Base-by-base conservation (phyloP, 1,140 invertebrate species). In the Anoplolepis gracilipes region DNA sequence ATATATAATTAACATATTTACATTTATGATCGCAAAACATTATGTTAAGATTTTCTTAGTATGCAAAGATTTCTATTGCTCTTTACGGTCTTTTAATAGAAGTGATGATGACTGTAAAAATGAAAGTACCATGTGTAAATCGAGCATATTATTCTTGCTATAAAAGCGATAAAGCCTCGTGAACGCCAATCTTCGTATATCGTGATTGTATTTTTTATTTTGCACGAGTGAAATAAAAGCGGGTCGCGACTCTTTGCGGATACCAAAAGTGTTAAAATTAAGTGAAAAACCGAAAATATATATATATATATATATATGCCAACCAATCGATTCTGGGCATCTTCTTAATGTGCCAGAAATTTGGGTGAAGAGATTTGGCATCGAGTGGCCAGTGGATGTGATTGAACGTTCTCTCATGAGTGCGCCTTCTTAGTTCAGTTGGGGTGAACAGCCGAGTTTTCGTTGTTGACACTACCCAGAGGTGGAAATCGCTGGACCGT, bases 401-500 rank as follows among this genome's bases (percentile, higher is more conserved):
- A 88, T 86, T 89, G 88, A 91, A 91, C 92, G 86, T 90, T 90
- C 89, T 91, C 19, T 81, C 65, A 81, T 90, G 92, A 90, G 92
- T 92, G 92, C 88, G 86, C 85, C 91, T 86, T 90, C 91, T 91
- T 92, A 93, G 77, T 91, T 92, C 91, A 90, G 82, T 91, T 87
- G 88, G 82, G 86, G 86, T 84, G 88, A 79, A 89, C 90, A 85
- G 91, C 91, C 81, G 88, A 90, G 85, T 92, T 92, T 91, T 90
- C 91, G 64, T 91, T 92, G 90, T 92, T 92, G 92, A 91, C 91
- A 90, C 90, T 92, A 86, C 91, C 86, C 87, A 92, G 89, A 91
- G 92, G 65, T 92, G 92, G 91, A 93, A 92, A 90, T 93, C 92
- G 89, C 91, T 88, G 92, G 88, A 92, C 91, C 92, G 92, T 93